A percentile compares a stretch with the other conserved stretches of the same genome.
Conservation (phyloP, 2,888 invertebrate genomes). For the Agonopterix heracliana region DNA sequence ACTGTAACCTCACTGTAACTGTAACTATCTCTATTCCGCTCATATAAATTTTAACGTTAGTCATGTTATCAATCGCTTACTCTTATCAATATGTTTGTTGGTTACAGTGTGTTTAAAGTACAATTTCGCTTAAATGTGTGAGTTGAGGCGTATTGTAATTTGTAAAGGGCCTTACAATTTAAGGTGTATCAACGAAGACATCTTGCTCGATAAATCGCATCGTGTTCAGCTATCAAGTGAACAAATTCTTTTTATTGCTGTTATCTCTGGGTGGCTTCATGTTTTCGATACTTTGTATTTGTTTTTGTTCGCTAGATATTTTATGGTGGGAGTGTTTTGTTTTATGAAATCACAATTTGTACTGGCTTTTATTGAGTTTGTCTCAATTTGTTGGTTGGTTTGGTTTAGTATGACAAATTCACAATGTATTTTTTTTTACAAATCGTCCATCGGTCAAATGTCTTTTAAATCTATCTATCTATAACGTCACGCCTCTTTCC, state of each 20-base stretch:
- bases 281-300: constrained; percentile 26
- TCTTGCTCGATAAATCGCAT: constrained; percentile 65
- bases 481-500: too few relatives aligned
- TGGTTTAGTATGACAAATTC: too few relatives aligned
- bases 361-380: neutral
- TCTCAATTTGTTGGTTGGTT: too few relatives aligned
- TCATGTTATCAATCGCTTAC: too few relatives aligned
- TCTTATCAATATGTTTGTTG: too few relatives aligned
- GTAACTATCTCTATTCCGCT: too few relatives aligned
- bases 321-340: neutral
- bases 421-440: too few relatives aligned
- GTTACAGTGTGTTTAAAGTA: too few relatives aligned
- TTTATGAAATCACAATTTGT: neutral
- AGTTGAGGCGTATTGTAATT: constrained; percentile 2
- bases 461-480: too few relatives aligned
- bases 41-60: too few relatives aligned
- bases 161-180: constrained; percentile 5
- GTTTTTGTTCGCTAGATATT: neutral
- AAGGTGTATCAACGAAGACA: constrained; percentile 50
- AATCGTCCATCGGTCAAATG: too few relatives aligned
- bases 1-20: too few relatives aligned
- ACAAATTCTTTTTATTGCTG: constrained; percentile 68
- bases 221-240: constrained; percentile 54
- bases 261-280: constrained; percentile 67
- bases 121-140: constrained; percentile 3